These are phyloP conservation scores for Pseudomugil tenellus DNA, from an alignment of 2,797 vertebrate species.

Conservation along the genomic window DNA sequence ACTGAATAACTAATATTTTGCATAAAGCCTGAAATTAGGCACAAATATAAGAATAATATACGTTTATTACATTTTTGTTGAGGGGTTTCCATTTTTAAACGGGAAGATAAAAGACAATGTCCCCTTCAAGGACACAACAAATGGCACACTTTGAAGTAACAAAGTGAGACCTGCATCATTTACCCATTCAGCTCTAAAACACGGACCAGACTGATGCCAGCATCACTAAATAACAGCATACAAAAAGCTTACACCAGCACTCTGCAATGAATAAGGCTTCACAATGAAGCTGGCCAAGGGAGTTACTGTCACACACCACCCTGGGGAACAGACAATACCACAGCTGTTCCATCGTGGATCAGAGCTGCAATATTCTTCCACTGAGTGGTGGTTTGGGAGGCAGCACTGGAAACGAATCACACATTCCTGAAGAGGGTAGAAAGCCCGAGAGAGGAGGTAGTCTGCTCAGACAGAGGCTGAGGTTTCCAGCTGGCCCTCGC, in stretches of 20 bases:
- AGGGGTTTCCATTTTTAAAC: constrained; percentile 5
- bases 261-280: constrained; percentile 64
- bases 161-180: constrained; percentile 69
- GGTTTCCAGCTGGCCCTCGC: constrained; percentile 77
- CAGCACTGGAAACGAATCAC: constrained; percentile 80
- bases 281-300: constrained; percentile 71
- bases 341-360: constrained; percentile 69
- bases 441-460: constrained; percentile 67
- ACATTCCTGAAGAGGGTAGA: constrained; percentile 81
- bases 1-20: constrained; percentile 45
- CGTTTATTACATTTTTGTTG: neutral
- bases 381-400: constrained; percentile 60
- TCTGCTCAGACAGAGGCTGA: constrained; percentile 49
- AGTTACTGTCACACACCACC: constrained; percentile 72
- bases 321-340: constrained; percentile 70
- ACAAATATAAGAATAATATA: constrained; percentile 17
- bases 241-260: constrained; percentile 72
- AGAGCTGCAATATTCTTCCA: constrained; percentile 66
- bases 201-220: constrained; percentile 57
- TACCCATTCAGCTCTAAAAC: constrained; percentile 55
- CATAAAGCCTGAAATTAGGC: constrained; percentile 23
- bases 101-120: constrained; percentile 24
- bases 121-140: constrained; percentile 65
- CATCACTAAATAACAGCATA: constrained; percentile 72
- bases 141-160: constrained; percentile 65